phyloP scores from a whole-genome alignment of 2,888 invertebrate species.

The Loripinus fragilis region DNA sequence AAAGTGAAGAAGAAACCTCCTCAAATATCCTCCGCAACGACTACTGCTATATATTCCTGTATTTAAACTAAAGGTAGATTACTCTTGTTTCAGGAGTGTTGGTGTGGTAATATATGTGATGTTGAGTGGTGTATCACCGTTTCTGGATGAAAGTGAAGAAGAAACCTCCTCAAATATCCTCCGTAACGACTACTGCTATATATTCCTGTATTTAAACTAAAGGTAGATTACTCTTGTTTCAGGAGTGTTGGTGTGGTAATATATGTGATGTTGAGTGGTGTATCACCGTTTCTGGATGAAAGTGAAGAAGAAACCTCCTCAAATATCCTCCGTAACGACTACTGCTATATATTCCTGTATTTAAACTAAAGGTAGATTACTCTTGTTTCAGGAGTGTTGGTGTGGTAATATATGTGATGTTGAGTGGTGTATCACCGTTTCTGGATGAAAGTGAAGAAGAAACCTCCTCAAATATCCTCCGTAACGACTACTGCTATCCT shows the following conservation, averaged over 20 bases:
- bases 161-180: conserved; percentile 93
- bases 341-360: conserved; percentile 92
- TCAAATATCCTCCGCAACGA: conserved; percentile 92
- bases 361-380: no score
- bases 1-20: conserved; percentile 92
- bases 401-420: conserved; percentile 90
- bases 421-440: conserved; percentile 92
- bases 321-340: conserved; percentile 92
- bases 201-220: no score
- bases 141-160: conserved; percentile 92
- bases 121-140: no score
- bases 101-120: no score
- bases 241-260: no score
- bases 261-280: no score
- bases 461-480: conserved; percentile 92
- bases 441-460: conserved; percentile 92
- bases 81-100: no score
- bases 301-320: conserved; percentile 93
- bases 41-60: no score
- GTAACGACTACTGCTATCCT: conserved; percentile 92
- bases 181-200: conserved; percentile 91
- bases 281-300: conserved; percentile 92
- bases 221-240: no score
- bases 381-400: conserved; percentile 87
- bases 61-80: no score